Percentiles rank a stretch among this genome's conserved stretches.
phyloP scores from a whole-genome alignment of 2,888 invertebrate genomes.

The Melipona beecheii region DNA sequence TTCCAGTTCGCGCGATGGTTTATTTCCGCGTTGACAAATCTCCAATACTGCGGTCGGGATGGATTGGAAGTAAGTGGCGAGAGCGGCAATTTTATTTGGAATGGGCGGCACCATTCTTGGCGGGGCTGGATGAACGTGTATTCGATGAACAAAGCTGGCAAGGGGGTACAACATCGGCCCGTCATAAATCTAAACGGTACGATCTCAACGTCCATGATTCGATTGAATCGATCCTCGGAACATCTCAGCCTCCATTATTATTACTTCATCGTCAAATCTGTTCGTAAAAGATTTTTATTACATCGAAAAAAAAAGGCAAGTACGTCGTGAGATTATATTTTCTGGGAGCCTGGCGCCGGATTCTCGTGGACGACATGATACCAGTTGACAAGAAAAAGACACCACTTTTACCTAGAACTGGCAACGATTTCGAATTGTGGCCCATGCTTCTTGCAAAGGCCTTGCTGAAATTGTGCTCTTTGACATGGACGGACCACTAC shows the following conservation, averaged over 20 bases:
- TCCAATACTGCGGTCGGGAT: conserved; percentile 81
- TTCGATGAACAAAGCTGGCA: conserved; percentile 83
- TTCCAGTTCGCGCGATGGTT: conserved; percentile 81
- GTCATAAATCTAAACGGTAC: conserved; percentile 81
- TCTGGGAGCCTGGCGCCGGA: conserved; percentile 85
- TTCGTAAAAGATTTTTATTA: neutral
- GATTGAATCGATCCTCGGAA: neutral
- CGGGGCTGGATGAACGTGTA: conserved; percentile 85
- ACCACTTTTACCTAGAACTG: conserved; percentile 81
- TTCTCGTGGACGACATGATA: conserved; percentile 84
- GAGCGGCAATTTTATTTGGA: conserved; percentile 77
- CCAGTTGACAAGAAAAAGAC: conserved; percentile 81
- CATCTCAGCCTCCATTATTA: neutral
- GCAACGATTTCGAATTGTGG: conserved; percentile 83
- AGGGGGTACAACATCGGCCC: conserved; percentile 80
- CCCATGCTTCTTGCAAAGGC: conserved; percentile 85
- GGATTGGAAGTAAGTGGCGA: conserved; percentile 77
- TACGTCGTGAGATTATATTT: conserved; percentile 84
- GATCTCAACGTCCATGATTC: neutral
- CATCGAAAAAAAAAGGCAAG: conserved; percentile 80
- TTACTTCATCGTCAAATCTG: neutral
- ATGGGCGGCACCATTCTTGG: conserved; percentile 79
- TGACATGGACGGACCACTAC: conserved; percentile 79
- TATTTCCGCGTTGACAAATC: conserved; percentile 80
- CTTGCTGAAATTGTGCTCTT: conserved; percentile 83